Conservation (phyloP, 2,888 invertebrate genomes). For the Vesta saturnalis region DNA sequence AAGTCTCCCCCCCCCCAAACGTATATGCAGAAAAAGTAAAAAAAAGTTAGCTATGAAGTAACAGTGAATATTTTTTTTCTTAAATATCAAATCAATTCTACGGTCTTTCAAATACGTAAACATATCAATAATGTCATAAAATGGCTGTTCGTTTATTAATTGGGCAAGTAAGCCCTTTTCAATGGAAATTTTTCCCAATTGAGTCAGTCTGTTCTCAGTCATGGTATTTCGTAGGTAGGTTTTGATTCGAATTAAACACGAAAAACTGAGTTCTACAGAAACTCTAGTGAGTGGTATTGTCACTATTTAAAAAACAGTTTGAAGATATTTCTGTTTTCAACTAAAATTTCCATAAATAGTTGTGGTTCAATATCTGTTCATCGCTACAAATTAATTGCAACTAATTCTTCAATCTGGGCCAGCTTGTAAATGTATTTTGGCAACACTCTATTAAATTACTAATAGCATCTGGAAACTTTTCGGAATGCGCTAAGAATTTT, state of each 20-base stretch:
- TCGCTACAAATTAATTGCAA: background rate
- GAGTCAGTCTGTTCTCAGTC: conserved; percentile 25
- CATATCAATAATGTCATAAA: conserved; percentile 42
- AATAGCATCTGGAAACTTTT: background rate
- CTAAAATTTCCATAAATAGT: no score
- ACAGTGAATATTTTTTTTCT: no score
- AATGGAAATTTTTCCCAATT: conserved; percentile 38
- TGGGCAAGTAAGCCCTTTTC: conserved; percentile 36
- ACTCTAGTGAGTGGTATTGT: conserved; percentile 28
- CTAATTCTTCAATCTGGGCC: background rate
- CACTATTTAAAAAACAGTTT: conserved; percentile 31
- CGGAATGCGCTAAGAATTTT: background rate
- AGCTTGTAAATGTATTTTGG: background rate
- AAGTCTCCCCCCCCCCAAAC: no score
- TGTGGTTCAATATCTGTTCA: no score
- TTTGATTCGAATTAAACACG: conserved; percentile 35
- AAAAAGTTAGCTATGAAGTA: no score
- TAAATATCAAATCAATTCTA: background rate
- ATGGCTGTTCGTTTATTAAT: conserved; percentile 19
- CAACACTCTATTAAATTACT: conserved; percentile 6
- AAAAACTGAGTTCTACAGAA: conserved; percentile 28
- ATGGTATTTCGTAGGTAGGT: conserved; percentile 31
- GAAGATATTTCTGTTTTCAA: conserved; percentile 21
- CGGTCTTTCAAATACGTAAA: no score
- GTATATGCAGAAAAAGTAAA: no score